These are phyloP conservation scores for Silurus asotus DNA, from an alignment of 2,113 vertebrate genomes.

Conservation along the genomic window DNA sequence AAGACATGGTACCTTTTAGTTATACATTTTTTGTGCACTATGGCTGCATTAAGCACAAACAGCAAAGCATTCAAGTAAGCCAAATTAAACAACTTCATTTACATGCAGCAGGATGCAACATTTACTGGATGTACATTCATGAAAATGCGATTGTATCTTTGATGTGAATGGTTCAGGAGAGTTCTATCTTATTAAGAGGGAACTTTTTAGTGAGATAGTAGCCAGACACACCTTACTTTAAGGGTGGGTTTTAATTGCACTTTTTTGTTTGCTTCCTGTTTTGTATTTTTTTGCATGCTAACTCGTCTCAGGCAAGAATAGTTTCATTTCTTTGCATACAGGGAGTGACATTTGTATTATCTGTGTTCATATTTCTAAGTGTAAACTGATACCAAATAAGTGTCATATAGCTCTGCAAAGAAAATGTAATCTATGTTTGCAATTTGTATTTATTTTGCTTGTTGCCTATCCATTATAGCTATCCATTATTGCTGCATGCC, in stretches of 20 bases:
- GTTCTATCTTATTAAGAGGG: neutral
- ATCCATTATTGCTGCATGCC: neutral
- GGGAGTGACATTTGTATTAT: neutral
- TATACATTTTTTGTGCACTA: neutral
- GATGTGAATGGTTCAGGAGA: neutral
- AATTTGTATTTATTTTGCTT: neutral
- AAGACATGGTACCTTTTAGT: neutral
- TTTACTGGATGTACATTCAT: slow-evolving; percentile 16
- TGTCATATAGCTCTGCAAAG: neutral
- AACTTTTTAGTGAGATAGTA: neutral
- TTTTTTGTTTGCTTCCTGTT: neutral
- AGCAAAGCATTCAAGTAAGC: slow-evolving; percentile 8
- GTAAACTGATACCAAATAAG: neutral
- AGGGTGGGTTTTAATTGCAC: neutral
- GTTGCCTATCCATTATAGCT: neutral
- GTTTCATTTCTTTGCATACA: neutral
- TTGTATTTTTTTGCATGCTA: neutral
- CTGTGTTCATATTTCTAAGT: neutral
- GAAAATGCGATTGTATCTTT: slow-evolving; percentile 3
- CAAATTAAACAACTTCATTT: slow-evolving; percentile 29
- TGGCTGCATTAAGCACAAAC: neutral
- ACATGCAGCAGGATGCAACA: slow-evolving; percentile 36
- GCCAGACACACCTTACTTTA: neutral
- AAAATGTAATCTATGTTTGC: neutral
- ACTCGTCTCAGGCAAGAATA: neutral